Evolutionary conservation across 2,888 invertebrate species (phyloP).

Genomic region (Andrena bucephala): DNA sequence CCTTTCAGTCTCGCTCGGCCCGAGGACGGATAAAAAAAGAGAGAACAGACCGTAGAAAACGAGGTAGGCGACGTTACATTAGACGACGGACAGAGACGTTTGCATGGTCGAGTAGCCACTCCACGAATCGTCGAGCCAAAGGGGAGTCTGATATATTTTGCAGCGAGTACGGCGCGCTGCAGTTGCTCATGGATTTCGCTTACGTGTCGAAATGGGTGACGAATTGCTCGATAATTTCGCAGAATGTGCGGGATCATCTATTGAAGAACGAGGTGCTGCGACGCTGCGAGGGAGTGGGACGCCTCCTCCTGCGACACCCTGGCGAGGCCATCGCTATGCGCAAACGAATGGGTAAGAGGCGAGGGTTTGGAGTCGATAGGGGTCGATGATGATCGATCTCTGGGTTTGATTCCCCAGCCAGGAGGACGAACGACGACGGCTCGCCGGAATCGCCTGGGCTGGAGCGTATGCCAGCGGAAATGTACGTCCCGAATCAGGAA

Average conservation of each 20-base stretch:
- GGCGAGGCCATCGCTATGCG: constrained; percentile 93
- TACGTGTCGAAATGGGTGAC: constrained; percentile 92
- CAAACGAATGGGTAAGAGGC: constrained; percentile 73
- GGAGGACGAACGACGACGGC: constrained; percentile 74
- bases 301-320: constrained; percentile 91
- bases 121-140: neutral
- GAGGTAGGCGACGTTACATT: too few relatives aligned
- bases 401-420: constrained; percentile 68
- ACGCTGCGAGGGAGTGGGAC: constrained; percentile 94
- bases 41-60: too few relatives aligned
- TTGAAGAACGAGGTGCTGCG: constrained; percentile 86
- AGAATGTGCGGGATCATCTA: constrained; percentile 84
- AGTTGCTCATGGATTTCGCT: constrained; percentile 93
- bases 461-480: constrained; percentile 93
- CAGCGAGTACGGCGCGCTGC: constrained; percentile 91
- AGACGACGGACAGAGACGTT: too few relatives aligned
- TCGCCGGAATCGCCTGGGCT: constrained; percentile 84
- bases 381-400: neutral
- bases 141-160: constrained; percentile 1
- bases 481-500: constrained; percentile 97
- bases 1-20: neutral
- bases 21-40: neutral
- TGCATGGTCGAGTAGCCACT: neutral
- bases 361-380: neutral
- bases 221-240: constrained; percentile 87